phyloP scores from a whole-genome alignment of 2,888 invertebrate genomes.

The Chrysolina haemoptera region DNA sequence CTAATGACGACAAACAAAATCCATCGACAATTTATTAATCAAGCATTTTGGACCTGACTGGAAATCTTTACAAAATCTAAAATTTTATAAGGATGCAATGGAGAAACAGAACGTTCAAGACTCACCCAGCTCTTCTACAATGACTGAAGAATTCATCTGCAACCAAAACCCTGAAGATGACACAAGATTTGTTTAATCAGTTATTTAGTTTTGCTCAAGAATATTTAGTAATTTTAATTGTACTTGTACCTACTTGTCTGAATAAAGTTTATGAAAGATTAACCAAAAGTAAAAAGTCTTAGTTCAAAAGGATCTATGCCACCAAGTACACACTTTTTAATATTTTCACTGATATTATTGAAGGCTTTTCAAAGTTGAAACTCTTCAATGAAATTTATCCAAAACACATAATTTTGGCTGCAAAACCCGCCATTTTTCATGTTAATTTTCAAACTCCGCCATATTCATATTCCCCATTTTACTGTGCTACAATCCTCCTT shows the following conservation, averaged over 20 bases:
- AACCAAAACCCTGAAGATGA: slow-evolving; percentile 37
- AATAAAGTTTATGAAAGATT: no score
- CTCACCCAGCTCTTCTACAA: slow-evolving; percentile 30
- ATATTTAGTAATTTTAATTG: no score
- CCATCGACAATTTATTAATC: slow-evolving; percentile 23
- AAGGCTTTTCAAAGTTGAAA: slow-evolving; percentile 27
- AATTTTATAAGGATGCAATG: slow-evolving; percentile 17
- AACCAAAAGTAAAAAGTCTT: no score
- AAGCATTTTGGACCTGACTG: slow-evolving; percentile 30
- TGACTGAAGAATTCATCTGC: slow-evolving; percentile 32
- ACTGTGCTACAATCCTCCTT: no score
- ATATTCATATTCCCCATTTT: no score
- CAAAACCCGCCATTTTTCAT: slow-evolving; percentile 32
- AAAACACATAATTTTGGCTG: slow-evolving; percentile 34
- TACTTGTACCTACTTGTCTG: no score
- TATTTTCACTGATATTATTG: not conserved
- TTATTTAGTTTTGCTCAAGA: slow-evolving; percentile 7
- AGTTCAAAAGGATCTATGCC: no score
- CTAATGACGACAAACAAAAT: slow-evolving; percentile 4
- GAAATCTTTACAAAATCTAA: slow-evolving; percentile 34
- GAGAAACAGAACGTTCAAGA: slow-evolving; percentile 13
- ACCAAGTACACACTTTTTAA: no score
- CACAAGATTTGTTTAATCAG: slow-evolving; percentile 37
- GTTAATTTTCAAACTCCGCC: slow-evolving; percentile 4
- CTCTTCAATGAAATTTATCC: slow-evolving; percentile 31